phyloP scores from a whole-genome alignment of 2,888 invertebrate genomes.

The Philereme transversata region DNA sequence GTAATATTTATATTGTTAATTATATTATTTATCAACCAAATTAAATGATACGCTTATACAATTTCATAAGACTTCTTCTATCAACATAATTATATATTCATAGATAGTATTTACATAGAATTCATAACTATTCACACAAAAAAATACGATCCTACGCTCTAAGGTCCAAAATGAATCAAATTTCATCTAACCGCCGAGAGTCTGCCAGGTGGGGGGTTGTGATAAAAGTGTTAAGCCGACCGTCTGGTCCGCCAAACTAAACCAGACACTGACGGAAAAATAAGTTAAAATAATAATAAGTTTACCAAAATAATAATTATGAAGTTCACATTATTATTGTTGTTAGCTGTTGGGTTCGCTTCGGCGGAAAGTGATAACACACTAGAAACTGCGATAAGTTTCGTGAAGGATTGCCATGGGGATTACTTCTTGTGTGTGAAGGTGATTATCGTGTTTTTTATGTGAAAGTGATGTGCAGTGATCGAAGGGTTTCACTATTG shows the following conservation, averaged over 20 bases:
- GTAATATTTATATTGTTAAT: too few species aligned
- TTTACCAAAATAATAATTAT: conserved; percentile 52
- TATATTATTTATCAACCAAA: too few species aligned
- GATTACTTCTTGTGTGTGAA: conserved; percentile 89
- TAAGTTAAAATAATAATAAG: conserved; percentile 40
- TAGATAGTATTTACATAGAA: conserved; percentile 14
- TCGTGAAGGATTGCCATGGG: conserved; percentile 88
- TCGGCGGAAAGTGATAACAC: conserved; percentile 78
- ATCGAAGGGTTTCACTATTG: conserved; percentile 40
- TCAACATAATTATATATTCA: neutral
- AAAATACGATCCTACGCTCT: conserved; percentile 20
- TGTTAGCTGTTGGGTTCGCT: conserved; percentile 70
- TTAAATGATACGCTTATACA: too few species aligned
- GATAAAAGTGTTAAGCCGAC: conserved; percentile 76
- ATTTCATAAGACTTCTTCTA: neutral
- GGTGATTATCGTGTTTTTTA: conserved; percentile 77
- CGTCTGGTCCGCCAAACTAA: conserved; percentile 69
- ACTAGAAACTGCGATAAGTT: conserved; percentile 86
- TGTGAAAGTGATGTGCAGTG: conserved; percentile 70
- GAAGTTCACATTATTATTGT: conserved; percentile 63
- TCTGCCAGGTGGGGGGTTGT: conserved; percentile 65
- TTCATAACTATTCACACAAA: conserved; percentile 24
- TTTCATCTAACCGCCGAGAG: conserved; percentile 66
- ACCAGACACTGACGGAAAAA: conserved; percentile 62
- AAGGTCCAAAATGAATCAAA: conserved; percentile 59